phyloP scores from a whole-genome alignment of 1,140 invertebrate species.

The Halesus radiatus region DNA sequence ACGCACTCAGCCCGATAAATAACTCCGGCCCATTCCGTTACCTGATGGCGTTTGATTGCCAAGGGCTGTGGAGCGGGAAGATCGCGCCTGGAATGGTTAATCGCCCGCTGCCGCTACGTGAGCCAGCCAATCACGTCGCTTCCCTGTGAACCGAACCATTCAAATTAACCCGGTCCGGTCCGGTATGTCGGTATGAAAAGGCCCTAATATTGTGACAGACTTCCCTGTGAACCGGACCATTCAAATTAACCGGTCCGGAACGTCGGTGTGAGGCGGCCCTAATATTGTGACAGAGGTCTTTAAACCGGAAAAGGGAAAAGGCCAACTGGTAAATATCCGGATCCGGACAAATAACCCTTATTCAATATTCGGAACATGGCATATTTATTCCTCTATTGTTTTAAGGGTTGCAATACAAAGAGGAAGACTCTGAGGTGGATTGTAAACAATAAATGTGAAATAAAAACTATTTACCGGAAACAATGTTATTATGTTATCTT shows the following conservation, averaged over 20 bases:
- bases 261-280: neutral
- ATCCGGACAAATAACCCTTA: too few species aligned
- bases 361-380: too few species aligned
- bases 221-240: neutral
- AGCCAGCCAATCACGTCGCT: conserved; percentile 21
- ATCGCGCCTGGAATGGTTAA: conserved; percentile 31
- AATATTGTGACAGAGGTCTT: neutral
- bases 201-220: neutral
- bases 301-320: neutral
- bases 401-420: too few species aligned
- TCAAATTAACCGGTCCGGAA: conserved; percentile 17
- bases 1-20: conserved; percentile 2
- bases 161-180: conserved; percentile 16
- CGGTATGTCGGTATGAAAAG: neutral
- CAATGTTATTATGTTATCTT: too few species aligned
- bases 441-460: too few species aligned
- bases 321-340: too few species aligned
- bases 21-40: neutral
- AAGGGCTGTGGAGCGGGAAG: conserved; percentile 9
- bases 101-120: conserved; percentile 27
- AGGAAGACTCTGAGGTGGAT: too few species aligned
- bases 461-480: too few species aligned
- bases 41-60: conserved; percentile 7
- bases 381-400: too few species aligned
- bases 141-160: conserved; percentile 31